phyloP scores from a whole-genome alignment of 2,113 vertebrate species.

The Trachemys scripta region DNA sequence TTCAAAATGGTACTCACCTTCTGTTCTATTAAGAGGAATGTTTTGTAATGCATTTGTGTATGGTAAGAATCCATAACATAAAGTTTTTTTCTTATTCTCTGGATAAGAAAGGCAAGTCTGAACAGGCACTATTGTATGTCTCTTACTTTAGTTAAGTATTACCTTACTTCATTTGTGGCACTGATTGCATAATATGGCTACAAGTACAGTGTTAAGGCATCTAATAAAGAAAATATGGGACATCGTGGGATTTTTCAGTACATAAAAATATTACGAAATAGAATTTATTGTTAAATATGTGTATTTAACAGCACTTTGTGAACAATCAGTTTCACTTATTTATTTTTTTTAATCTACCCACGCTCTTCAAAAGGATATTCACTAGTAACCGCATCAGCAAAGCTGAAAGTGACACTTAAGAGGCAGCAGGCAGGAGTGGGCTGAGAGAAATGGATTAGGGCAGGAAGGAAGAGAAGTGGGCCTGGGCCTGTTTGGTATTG shows the following conservation, averaged over 20 bases:
- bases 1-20: not conserved
- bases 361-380: not conserved
- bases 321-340: not conserved
- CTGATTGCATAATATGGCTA: slow-evolving; percentile 9
- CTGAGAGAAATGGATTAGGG: not conserved
- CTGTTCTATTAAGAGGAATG: not conserved
- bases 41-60: not conserved
- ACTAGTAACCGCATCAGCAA: not conserved
- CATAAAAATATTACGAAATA: not conserved
- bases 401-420: not conserved
- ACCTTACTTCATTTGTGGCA: slow-evolving; percentile 40
- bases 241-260: not conserved
- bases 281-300: not conserved
- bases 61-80: not conserved
- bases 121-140: not conserved
- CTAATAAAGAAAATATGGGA: not conserved
- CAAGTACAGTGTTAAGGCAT: not conserved
- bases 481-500: not conserved
- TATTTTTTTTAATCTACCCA: not conserved
- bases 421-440: not conserved
- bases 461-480: not conserved
- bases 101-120: slow-evolving; percentile 25
- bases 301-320: too few relatives aligned
- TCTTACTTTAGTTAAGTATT: slow-evolving; percentile 50
- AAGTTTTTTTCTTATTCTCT: not conserved